These are phyloP conservation scores for Pogonocherus hispidulus DNA, from an alignment of 2,888 invertebrate genomes.

Conservation along the genomic window DNA sequence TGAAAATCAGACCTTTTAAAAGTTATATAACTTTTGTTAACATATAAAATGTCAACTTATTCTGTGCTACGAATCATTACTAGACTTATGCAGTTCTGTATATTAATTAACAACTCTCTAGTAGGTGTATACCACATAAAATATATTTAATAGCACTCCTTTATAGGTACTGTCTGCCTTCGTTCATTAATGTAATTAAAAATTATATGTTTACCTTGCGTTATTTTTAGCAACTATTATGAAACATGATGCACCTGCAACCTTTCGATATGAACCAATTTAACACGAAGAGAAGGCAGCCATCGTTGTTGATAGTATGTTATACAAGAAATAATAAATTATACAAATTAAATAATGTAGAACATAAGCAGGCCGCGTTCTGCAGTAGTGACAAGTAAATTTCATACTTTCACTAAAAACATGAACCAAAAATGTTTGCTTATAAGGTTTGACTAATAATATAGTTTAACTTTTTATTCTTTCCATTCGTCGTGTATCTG, in stretches of 20 bases:
- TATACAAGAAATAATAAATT: neutral
- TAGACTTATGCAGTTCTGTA: neutral
- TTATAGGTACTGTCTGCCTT: neutral
- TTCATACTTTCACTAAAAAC: slow-evolving; percentile 15
- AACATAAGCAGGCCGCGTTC: neutral
- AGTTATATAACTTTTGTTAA: too few relatives aligned
- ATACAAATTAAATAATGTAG: slow-evolving; percentile 6
- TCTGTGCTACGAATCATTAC: too few relatives aligned
- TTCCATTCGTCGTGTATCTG: neutral
- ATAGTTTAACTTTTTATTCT: neutral
- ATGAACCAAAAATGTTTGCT: neutral
- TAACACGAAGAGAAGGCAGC: neutral
- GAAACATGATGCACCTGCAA: slow-evolving; percentile 7
- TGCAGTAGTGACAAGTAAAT: neutral
- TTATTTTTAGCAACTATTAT: neutral
- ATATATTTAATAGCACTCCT: neutral
- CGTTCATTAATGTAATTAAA: neutral
- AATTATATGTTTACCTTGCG: neutral
- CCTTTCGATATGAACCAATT: neutral
- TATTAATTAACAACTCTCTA: neutral
- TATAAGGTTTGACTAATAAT: neutral
- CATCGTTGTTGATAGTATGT: neutral
- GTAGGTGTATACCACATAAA: neutral
- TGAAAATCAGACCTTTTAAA: too few relatives aligned
- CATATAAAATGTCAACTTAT: too few relatives aligned